Base-by-base conservation (phyloP, 2,113 vertebrate species). In the Scophthalmus maximus region DNA sequence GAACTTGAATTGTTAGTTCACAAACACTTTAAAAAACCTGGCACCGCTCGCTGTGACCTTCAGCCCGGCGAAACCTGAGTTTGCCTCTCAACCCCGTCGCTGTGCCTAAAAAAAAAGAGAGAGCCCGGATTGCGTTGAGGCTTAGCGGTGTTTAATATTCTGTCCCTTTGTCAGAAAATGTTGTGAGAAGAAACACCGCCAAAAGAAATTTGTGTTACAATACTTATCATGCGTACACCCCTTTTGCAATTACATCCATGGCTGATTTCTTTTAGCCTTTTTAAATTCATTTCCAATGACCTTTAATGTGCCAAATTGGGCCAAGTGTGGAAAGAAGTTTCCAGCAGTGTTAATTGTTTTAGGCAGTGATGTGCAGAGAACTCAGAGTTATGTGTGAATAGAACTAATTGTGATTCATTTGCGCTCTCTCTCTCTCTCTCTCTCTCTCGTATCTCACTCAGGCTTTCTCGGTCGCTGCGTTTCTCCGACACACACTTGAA, bases 181-280 rank as follows among this genome's bases (percentile, higher is more conserved):
- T 83, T 73, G 60, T 40, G 34, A 69, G 46, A 36, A 83, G 78
- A 80, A 90, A 63, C 78, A 52, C 32, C 2, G 64, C 62, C 77
- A 75, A 76, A 62, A 73, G 51, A 85, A 93, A 90, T 92, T 87
- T 87, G 81, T 89, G 83, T 86, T 85, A 84, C 88, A 90, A 81
- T 92, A 92, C 86, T 93, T 91, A 94, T 92, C 91, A 91, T 75
- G 68, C 78, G 53, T 81, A 83, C 81, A 76, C 82, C 87, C 79
- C 86, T 91, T 91, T 91, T 82, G 87, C 90, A 94, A 94, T 94
- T 94, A 94, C 92, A 94, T 90, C 91, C 93, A 89, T 94, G 91
- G 92, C 86, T 94, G 92, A 90, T 87, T 93, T 93, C 93, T 91
- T 94, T 94, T 89, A 91, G 88, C 81, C 70, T 69, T 82, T 91